Base-by-base conservation (phyloP, 2,888 invertebrate species). In the Polydrusus pterygomalis region DNA sequence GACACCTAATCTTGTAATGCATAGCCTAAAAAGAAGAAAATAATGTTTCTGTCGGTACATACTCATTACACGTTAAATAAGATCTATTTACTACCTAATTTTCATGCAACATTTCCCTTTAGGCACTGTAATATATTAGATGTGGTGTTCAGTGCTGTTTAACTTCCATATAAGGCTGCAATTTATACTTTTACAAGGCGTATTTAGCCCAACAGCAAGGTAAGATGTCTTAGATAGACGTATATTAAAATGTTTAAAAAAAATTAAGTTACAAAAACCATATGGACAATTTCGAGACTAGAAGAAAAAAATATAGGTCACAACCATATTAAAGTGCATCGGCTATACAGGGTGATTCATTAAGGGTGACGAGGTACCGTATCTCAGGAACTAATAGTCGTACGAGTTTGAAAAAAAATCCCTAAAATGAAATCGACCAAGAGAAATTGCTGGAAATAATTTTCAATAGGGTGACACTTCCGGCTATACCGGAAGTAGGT, bases 31-130 rank as follows among this genome's bases (percentile, higher is more conserved):
- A 58, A 8, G 15, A 58, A 60, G 58, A 38, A 60, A 17, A 34
- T 9, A 56, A 60, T 17, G 17, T 60, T 60, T 60, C 58, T 38
- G 58, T 60, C 58, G 10, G 58, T 60, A 60, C 58, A 49, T 47
- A 65, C 34, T 47, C 43, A 65, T 65, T 68, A 68, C 68, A 30
- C 15, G 54, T 54, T 51, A 54, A 72, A 65, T 47, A 72, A 72
- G 40, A 72, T 51, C 54, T 64, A 72, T 72, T 72, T 72, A 72
- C 64, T 64, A 65, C 72, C 72, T 71, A 72, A 72, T 72, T 65
- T 72, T 58, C 72, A 54, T 30, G 54, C 54, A 34, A 65, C 18
- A 65, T 64, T 65, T 72, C 34, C 56, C 72, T 45, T 56, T 56
- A 72, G 72, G 72, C 72, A n/a, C 13, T 13, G 18, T 34, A 72